Evolutionary conservation across 2,113 vertebrate species (phyloP), one percentile per base, ranked within the genome.

Genomic region (Cyphomyrus plagiostoma): DNA sequence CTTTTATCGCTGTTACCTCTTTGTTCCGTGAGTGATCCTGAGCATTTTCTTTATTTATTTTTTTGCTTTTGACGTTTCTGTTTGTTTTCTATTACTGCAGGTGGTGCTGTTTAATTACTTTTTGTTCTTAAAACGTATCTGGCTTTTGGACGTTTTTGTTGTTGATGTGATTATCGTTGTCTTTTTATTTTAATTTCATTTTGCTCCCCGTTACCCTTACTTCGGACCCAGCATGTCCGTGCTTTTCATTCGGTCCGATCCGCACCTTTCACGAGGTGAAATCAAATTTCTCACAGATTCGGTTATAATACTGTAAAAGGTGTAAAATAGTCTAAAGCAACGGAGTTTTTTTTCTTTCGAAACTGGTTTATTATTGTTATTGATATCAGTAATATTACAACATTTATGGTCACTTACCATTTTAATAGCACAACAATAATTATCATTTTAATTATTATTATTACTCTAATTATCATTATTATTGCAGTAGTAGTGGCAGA

Each of bases 71-170:
- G 21, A 56, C 86, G 13, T 42, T 90, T 17, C 48, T 90, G 92
- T 93, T 92, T 91, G 92, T 92, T 92, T 93, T 86, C 11, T 26
- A 90, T 90, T 89, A 90, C 94, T 91, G 77, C 92, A 91, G 89
- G 93, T 93, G 94, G 94, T 93, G 93, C 93, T 92, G 88, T 95
- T 95, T 94, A 95, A 95, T 94, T 93, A 92, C 92, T 92, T 93
- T 93, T 93, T 90, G 89, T 92, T 91, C 86, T 91, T 91, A 89
- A 92, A 89, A 89, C 90, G 56, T 91, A 92, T 94, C 90, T 90
- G 89, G 90, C 86, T 89, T 92, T 94, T 92, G 93, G 94, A 95
- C 92, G 94, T 95, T 93, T 94, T 89, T 92, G 90, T 85, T 48
- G 45, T 49, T 85, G 5, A 56, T 2, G 52, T 21, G 52, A 10